Evolutionary conservation across 2,888 invertebrate species (phyloP).

Genomic region (Gymnoscelis rufifasciata): DNA sequence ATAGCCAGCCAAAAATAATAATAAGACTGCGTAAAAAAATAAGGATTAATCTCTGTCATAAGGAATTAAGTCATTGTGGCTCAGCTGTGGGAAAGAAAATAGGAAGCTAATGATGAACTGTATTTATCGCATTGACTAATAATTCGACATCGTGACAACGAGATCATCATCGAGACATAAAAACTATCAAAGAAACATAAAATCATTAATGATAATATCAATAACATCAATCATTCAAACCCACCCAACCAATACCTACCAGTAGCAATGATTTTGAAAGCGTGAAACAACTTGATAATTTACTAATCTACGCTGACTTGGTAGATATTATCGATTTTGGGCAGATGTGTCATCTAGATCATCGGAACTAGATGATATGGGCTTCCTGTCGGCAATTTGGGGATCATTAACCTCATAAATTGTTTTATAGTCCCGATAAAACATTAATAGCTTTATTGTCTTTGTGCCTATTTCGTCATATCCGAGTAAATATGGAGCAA

Average conservation of each 20-base stretch:
- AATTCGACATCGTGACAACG: neutral
- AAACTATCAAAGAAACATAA: neutral
- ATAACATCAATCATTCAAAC: neutral
- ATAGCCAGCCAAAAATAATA: too few species aligned
- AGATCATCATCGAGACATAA: neutral
- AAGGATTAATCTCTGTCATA: too few species aligned
- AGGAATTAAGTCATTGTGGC: too few species aligned
- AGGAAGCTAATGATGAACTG: too few species aligned
- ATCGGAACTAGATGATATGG: conserved; percentile 1
- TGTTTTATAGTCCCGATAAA: too few species aligned
- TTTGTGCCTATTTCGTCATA: too few species aligned
- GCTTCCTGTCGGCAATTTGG: conserved; percentile 5
- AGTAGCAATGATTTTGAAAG: conserved; percentile 9
- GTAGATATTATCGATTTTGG: conserved; percentile 10
- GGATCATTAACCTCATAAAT: too few species aligned
- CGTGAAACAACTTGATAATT: conserved; percentile 8
- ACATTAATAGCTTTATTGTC: too few species aligned
- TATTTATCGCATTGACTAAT: too few species aligned
- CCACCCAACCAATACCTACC: neutral
- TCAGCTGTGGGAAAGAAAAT: too few species aligned
- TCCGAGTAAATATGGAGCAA: too few species aligned
- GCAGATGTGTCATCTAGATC: neutral
- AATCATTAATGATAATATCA: neutral
- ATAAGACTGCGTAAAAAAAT: too few species aligned
- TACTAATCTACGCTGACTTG: conserved; percentile 8